phyloP scores from a whole-genome alignment of 2,113 vertebrate species.

The Isichthys henryi region DNA sequence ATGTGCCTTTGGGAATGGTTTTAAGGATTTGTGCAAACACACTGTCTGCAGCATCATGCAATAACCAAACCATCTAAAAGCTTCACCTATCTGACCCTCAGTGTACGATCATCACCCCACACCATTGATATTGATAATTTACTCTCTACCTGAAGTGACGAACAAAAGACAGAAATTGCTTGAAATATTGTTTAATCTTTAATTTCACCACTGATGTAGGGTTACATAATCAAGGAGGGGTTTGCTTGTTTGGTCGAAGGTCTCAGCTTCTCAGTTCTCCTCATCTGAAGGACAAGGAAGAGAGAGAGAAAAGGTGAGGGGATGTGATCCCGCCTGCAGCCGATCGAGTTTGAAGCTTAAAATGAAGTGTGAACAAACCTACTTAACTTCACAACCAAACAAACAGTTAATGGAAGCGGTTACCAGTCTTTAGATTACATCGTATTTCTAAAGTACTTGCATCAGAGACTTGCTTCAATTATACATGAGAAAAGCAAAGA shows the following conservation, averaged over 20 bases:
- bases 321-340: neutral
- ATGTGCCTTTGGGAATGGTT: neutral
- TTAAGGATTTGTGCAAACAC: neutral
- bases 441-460: neutral
- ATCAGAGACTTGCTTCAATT: neutral
- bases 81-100: neutral
- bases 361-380: neutral
- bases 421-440: neutral
- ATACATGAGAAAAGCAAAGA: neutral
- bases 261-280: conserved; percentile 21
- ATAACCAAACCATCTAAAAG: neutral
- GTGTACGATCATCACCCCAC: neutral
- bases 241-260: conserved; percentile 18
- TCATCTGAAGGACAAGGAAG: conserved; percentile 22
- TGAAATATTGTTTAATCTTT: conserved; percentile 24
- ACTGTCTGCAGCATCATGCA: neutral
- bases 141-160: neutral
- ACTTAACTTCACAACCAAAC: neutral
- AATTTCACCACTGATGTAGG: conserved; percentile 11
- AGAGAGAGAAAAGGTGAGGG: neutral
- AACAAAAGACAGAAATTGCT: neutral
- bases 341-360: neutral
- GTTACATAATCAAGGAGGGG: neutral
- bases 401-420: neutral
- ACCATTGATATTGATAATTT: neutral